Percentiles rank a stretch among this genome's conserved stretches.
phyloP scores from a whole-genome alignment of 1,140 invertebrate genomes.

The Gonioctena quinquepunctata region DNA sequence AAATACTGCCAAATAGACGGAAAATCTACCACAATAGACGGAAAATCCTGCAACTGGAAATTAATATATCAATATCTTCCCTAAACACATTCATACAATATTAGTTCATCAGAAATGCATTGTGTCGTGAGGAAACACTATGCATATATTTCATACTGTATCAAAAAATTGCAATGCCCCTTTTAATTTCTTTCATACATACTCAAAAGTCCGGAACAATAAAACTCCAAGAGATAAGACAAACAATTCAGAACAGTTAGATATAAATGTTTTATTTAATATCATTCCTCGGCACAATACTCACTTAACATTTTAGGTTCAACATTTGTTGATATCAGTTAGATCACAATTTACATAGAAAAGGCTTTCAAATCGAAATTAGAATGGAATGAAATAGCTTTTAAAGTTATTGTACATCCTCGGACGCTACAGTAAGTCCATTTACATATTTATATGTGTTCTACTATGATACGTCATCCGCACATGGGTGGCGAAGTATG shows the following conservation, averaged over 20 bases:
- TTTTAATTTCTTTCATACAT: no score
- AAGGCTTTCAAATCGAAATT: background rate
- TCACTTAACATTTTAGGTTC: background rate
- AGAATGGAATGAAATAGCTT: background rate
- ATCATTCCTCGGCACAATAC: background rate
- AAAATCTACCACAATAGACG: no score
- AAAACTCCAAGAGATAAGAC: background rate
- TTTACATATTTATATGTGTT: conserved; percentile 43
- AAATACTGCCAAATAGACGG: no score
- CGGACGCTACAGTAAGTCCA: conserved; percentile 40
- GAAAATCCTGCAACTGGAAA: no score
- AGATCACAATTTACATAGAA: background rate
- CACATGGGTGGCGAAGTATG: conserved; percentile 40
- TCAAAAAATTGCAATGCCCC: no score
- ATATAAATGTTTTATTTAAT: background rate
- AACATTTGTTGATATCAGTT: background rate
- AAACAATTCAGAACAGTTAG: background rate
- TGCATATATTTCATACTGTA: no score
- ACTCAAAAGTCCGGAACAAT: background rate
- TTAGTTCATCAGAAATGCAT: no score
- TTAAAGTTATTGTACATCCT: conserved; percentile 39
- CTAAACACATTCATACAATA: no score
- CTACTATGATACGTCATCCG: conserved; percentile 43
- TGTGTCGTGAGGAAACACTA: no score
- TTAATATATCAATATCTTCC: no score